Evolutionary conservation across 1,140 invertebrate species (phyloP).

Genomic region (Rhopalosiphum padi): DNA sequence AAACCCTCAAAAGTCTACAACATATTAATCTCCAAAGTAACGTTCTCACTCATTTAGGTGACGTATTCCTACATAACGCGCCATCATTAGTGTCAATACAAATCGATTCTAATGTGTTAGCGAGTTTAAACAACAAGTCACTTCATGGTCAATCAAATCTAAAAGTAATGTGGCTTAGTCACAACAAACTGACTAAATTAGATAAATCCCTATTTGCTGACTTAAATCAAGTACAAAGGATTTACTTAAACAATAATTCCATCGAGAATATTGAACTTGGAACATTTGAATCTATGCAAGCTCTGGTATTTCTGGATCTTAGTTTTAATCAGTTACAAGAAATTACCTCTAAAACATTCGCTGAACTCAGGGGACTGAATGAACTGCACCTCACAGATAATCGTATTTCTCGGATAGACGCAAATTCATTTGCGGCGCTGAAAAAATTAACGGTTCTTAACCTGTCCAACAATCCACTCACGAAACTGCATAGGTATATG

Average conservation of each 20-base stretch:
- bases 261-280: constrained; percentile 81
- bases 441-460: constrained; percentile 71
- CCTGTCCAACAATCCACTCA: constrained; percentile 70
- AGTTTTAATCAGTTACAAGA: constrained; percentile 76
- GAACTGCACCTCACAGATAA: constrained; percentile 73
- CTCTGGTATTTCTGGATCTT: constrained; percentile 78
- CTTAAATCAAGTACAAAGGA: constrained; percentile 74
- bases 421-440: constrained; percentile 68
- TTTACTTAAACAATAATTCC: constrained; percentile 84
- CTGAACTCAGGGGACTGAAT: constrained; percentile 73
- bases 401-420: constrained; percentile 67
- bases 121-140: constrained; percentile 78
- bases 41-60: constrained; percentile 76
- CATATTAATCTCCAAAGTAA: constrained; percentile 89
- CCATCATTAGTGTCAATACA: constrained; percentile 84
- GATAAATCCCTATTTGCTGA: constrained; percentile 78
- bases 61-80: constrained; percentile 76
- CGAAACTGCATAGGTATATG: constrained; percentile 67
- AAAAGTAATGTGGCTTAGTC: constrained; percentile 85
- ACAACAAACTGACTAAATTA: constrained; percentile 79
- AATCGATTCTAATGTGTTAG: constrained; percentile 82
- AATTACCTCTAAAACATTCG: constrained; percentile 72
- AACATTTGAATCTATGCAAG: constrained; percentile 78
- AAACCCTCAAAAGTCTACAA: constrained; percentile 81
- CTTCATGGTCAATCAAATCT: constrained; percentile 79